Evolutionary conservation across 2,113 vertebrate species (phyloP).

Genomic region (Elaphurus davidianus): DNA sequence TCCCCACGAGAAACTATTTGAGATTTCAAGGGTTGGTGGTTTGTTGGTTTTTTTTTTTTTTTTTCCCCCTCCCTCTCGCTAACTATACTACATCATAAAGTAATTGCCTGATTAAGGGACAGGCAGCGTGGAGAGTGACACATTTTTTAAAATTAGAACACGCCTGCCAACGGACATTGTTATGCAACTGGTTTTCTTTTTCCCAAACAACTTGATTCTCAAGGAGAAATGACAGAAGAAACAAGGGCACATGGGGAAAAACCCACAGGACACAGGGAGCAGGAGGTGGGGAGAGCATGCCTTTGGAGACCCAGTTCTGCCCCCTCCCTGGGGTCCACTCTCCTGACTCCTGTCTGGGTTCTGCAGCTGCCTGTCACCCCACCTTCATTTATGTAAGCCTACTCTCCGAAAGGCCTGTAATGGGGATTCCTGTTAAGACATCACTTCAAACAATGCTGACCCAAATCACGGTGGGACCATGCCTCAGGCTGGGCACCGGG

Average conservation of each 20-base stretch:
- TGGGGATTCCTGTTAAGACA: not conserved
- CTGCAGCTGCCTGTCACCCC: not conserved
- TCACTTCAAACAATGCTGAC: not conserved
- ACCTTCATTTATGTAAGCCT: not conserved
- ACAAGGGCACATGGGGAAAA: not conserved
- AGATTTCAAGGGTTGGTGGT: conserved; percentile 56
- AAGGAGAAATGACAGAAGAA: not conserved
- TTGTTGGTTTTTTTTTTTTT: not conserved
- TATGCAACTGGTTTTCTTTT: conserved; percentile 15
- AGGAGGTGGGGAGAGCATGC: fast-evolving
- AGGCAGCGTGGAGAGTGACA: conserved; percentile 46
- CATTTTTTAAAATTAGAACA: conserved; percentile 63
- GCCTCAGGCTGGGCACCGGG: fast-evolving
- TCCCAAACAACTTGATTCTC: not conserved
- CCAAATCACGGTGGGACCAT: not conserved
- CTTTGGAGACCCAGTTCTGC: not conserved
- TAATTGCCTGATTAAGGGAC: conserved; percentile 71
- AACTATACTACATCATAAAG: conserved; percentile 51
- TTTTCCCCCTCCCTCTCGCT: not conserved
- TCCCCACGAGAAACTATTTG: conserved; percentile 62
- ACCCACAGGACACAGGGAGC: fast-evolving
- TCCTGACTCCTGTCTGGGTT: not conserved
- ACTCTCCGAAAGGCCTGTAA: not conserved
- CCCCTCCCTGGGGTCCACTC: not conserved
- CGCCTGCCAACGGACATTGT: conserved; percentile 43